Percentiles rank a stretch among this genome's conserved stretches.
phyloP scores from a whole-genome alignment of 2,113 vertebrate genomes.

The Puntigrus tetrazona region DNA sequence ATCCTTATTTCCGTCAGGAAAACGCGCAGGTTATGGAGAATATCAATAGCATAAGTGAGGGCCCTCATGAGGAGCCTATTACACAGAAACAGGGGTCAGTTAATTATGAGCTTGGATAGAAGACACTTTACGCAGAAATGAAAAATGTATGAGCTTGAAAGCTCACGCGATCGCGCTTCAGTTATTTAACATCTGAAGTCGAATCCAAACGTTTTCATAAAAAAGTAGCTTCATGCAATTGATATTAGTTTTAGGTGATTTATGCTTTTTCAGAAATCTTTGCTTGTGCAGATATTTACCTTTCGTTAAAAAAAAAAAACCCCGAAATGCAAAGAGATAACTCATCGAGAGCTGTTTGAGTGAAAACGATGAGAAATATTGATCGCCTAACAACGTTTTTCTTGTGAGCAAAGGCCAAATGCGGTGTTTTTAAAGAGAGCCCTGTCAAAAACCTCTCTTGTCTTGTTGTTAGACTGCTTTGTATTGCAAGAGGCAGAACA shows the following conservation, averaged over 20 bases:
- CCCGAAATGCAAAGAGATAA: no score
- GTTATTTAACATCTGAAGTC: not conserved
- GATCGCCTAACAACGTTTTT: not conserved
- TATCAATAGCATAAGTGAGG: not conserved
- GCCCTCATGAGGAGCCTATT: no score
- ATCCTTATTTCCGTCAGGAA: not conserved
- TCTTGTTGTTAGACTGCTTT: not conserved
- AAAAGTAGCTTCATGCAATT: no score
- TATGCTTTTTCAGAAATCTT: not conserved
- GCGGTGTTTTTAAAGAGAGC: not conserved
- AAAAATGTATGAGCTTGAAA: not conserved
- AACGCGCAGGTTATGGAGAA: not conserved
- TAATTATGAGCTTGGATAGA: not conserved
- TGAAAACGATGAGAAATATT: not conserved
- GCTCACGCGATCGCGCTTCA: not conserved
- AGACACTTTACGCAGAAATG: not conserved
- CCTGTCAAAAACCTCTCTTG: not conserved
- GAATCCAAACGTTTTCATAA: not conserved
- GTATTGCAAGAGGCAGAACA: not conserved
- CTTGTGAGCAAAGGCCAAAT: not conserved
- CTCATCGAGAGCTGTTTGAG: not conserved
- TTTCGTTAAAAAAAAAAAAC: not conserved
- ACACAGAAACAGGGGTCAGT: no score
- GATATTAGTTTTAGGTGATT: no score
- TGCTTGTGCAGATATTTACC: not conserved